phyloP scores from a whole-genome alignment of 2,888 invertebrate species.

The Phengaris alcon region DNA sequence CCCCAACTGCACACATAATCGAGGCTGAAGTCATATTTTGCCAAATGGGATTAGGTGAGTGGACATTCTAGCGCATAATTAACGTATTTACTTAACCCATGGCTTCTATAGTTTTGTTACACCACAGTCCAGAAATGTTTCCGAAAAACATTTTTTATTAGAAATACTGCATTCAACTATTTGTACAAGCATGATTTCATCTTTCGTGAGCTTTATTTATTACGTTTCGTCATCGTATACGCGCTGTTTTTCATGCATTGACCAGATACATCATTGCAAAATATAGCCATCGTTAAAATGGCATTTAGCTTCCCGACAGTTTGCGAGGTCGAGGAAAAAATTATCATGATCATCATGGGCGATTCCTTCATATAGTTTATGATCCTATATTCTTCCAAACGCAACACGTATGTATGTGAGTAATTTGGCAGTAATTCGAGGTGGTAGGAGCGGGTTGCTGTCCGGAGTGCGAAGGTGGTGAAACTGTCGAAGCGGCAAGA shows the following conservation, averaged over 20 bases:
- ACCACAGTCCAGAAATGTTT: constrained; percentile 29
- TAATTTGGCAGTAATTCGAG: constrained; percentile 31
- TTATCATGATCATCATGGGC: background rate
- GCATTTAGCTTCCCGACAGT: background rate
- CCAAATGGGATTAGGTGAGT: constrained; percentile 85
- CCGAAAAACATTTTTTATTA: background rate
- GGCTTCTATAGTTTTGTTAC: constrained; percentile 28
- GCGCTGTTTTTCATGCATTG: constrained; percentile 42
- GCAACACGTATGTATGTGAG: background rate
- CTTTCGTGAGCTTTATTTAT: constrained; percentile 27
- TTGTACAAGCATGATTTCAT: constrained; percentile 40
- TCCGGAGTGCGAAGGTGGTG: constrained; percentile 49
- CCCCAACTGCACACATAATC: constrained; percentile 72
- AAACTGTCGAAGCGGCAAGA: constrained; percentile 65
- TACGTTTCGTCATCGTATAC: constrained; percentile 29
- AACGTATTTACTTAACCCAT: constrained; percentile 1
- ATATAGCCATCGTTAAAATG: constrained; percentile 2
- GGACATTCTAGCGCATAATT: constrained; percentile 3
- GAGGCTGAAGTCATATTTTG: constrained; percentile 85
- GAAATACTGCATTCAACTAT: constrained; percentile 37
- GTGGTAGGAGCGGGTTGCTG: constrained; percentile 32
- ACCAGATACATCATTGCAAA: constrained; percentile 32
- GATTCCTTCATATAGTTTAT: background rate
- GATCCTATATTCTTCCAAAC: background rate
- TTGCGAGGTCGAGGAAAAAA: background rate